Evolutionary conservation across 2,888 invertebrate genomes (phyloP).

Genomic region (Agapetus fuscipes): DNA sequence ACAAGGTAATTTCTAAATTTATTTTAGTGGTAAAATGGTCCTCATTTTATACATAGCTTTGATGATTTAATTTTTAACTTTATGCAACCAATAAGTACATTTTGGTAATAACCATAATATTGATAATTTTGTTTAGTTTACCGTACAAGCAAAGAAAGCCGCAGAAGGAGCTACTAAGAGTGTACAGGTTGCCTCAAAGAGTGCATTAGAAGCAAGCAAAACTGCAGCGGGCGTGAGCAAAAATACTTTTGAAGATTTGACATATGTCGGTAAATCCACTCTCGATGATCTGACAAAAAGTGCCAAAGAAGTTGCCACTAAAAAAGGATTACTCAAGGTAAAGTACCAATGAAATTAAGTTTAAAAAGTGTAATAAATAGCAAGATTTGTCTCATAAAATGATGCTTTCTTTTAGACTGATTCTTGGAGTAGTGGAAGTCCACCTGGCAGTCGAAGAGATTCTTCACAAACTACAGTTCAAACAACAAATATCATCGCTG

Average conservation of each 20-base stretch:
- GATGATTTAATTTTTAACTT: too few relatives aligned
- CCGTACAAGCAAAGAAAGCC: constrained; percentile 80
- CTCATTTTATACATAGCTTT: background rate
- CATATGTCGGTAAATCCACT: constrained; percentile 84
- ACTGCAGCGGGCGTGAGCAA: constrained; percentile 82
- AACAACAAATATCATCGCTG: constrained; percentile 54
- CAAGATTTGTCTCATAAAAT: too few relatives aligned
- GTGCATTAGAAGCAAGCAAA: constrained; percentile 77
- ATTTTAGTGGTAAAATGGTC: too few relatives aligned
- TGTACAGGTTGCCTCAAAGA: constrained; percentile 75
- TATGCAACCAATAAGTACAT: too few relatives aligned
- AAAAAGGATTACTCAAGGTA: constrained; percentile 76
- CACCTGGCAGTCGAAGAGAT: constrained; percentile 41
- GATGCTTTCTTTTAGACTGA: constrained; percentile 17
- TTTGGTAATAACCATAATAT: too few relatives aligned
- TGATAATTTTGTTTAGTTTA: constrained; percentile 47
- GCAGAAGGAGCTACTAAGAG: constrained; percentile 74
- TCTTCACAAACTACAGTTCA: constrained; percentile 51
- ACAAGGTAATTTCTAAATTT: constrained; percentile 56
- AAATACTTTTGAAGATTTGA: constrained; percentile 79
- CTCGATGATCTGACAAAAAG: constrained; percentile 85
- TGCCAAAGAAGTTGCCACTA: constrained; percentile 79
- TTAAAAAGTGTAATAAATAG: too few relatives aligned
- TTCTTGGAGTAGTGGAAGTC: constrained; percentile 23
- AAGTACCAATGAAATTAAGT: constrained; percentile 1